Percentiles rank a stretch among this genome's conserved stretches.
phyloP scores from a whole-genome alignment of 2,113 vertebrate genomes.

The Pelodiscus sinensis region DNA sequence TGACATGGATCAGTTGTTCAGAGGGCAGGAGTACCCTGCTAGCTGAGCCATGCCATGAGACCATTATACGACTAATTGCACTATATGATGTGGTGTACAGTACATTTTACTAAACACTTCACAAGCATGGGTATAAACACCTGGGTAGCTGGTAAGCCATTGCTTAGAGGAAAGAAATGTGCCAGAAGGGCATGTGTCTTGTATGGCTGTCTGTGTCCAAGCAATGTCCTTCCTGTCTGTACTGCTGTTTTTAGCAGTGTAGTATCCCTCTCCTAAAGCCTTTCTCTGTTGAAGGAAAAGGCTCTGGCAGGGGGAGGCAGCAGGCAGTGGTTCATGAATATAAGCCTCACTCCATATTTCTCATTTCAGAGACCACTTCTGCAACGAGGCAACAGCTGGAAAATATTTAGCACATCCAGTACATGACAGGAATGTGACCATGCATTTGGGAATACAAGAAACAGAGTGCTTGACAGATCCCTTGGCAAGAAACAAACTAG shows the following conservation, averaged over 20 bases:
- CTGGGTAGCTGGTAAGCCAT: not conserved
- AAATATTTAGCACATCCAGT: conserved; percentile 24
- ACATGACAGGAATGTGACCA: conserved; percentile 50
- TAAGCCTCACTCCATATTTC: conserved; percentile 45
- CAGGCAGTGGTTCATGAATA: not conserved
- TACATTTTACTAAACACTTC: not conserved
- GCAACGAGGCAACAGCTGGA: conserved; percentile 25
- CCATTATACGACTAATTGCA: not conserved
- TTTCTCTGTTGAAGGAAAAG: not conserved
- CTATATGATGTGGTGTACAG: not conserved
- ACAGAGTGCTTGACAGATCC: conserved; percentile 34
- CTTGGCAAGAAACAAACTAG: not conserved
- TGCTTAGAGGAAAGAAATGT: not conserved
- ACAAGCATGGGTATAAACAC: not conserved
- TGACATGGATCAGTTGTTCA: not conserved
- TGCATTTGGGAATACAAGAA: conserved; percentile 41
- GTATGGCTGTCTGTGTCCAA: not conserved
- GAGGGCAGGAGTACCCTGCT: not conserved
- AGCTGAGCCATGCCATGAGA: not conserved
- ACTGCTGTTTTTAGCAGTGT: not conserved
- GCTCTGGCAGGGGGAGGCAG: not conserved
- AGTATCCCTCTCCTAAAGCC: not conserved
- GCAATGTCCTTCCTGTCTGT: not conserved
- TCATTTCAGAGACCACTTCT: conserved; percentile 55
- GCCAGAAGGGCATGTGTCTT: not conserved